Evolutionary conservation across 1,140 invertebrate species (phyloP), one percentile per base, ranked within the genome.

Genomic region (Dendroctonus valens): DNA sequence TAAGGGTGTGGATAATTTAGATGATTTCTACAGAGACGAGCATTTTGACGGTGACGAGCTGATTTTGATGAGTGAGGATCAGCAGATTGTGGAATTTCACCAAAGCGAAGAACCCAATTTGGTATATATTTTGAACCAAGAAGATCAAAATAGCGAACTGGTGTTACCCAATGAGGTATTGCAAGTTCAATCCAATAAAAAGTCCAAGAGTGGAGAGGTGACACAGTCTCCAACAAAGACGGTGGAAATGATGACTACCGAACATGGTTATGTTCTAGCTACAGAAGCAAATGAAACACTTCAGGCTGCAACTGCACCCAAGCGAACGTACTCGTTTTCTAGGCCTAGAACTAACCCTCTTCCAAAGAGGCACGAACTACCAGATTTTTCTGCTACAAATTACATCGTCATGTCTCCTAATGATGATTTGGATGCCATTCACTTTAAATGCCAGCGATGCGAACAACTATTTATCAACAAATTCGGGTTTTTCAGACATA

Each of bases 381-480:
- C 77, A 2, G 75, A 78, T 65, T 78, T 78, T 63, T 77, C 77
- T 0, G 71, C 76, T 0, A 73, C 75, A 0, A 74, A 73, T 46
- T 78, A 74, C 44, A 55, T 73, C 2, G 67, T 70, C 8, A 60
- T 77, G 14, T 68, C 70, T 49, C 70, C 77, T 0, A 76, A 73
- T 59, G 70, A 73, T 11, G 76, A 77, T 5, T 66, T 78, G 0
- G 74, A 77, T 44, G 68, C 73, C 11, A 59, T 67, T 7, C 76
- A 77, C 64, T 78, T 71, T 54, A 77, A 77, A 54, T 78, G 77
- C 57, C 50, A 75, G 26, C 68, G 76, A 7, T 78, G 77, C 68
- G 76, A 78, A 55, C 77, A 78, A 51, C 57, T 78, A 7, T 78
- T 78, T 60, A 78, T 78, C 14, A 78, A 73, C 51, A 78, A 76